Evolutionary conservation across 2,797 vertebrate species (phyloP).

Genomic region (Scomberomorus guttatus): DNA sequence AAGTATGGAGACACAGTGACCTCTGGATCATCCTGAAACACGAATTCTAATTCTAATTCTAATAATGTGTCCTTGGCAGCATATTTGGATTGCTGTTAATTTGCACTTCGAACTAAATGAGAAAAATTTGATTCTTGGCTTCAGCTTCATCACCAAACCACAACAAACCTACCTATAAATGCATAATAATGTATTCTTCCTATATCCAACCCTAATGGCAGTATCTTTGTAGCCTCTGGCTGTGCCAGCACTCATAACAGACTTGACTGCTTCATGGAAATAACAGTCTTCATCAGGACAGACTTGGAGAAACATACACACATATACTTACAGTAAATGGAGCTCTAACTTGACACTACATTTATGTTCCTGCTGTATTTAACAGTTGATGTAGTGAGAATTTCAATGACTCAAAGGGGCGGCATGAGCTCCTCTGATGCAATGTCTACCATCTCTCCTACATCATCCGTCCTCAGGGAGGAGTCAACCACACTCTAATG

Average conservation of each 20-base stretch:
- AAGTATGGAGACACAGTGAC: background rate
- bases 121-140: background rate
- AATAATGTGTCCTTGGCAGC: too few species aligned
- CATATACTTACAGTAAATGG: background rate
- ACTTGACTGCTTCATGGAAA: slow-evolving; percentile 7
- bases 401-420: slow-evolving; percentile 9
- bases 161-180: background rate
- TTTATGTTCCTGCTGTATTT: slow-evolving; percentile 7
- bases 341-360: too few species aligned
- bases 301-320: background rate
- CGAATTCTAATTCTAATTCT: too few species aligned
- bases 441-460: slow-evolving; percentile 6
- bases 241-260: background rate
- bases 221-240: background rate
- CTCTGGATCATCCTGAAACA: background rate
- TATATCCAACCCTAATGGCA: background rate
- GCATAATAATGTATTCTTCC: background rate
- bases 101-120: slow-evolving; percentile 4
- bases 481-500: slow-evolving; percentile 3
- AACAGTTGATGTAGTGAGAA: slow-evolving; percentile 5
- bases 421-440: background rate
- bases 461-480: slow-evolving; percentile 24
- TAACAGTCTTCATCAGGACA: background rate
- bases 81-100: slow-evolving; percentile 17
- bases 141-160: background rate